Percentiles rank a stretch among this genome's conserved stretches.
phyloP scores from a whole-genome alignment of 2,797 vertebrate species.

The Xyrichtys novacula region DNA sequence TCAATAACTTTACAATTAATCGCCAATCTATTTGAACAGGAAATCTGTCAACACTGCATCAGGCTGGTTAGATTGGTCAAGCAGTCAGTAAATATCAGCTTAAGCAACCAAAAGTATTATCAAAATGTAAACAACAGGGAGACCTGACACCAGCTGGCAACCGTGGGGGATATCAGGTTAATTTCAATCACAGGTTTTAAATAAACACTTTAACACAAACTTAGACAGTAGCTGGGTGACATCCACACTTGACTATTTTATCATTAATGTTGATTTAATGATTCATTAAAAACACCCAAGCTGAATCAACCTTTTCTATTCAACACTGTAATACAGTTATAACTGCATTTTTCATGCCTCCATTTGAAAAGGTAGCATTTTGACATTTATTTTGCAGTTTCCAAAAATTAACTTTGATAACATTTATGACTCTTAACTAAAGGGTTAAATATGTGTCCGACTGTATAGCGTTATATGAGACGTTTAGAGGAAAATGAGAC shows the following conservation, averaged over 20 bases:
- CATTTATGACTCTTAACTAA: background rate
- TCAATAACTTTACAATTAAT: background rate
- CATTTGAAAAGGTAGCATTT: fast-evolving
- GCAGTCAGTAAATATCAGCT: background rate
- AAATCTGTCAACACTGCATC: background rate
- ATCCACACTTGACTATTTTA: background rate
- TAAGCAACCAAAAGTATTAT: background rate
- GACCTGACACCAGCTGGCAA: background rate
- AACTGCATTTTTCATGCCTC: no score
- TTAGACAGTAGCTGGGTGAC: background rate
- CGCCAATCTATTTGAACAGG: background rate
- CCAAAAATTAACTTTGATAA: background rate
- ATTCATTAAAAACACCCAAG: background rate
- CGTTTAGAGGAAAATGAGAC: slow-evolving; percentile 7
- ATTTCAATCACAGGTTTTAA: background rate
- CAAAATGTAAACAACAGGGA: slow-evolving; percentile 12
- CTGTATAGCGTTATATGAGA: slow-evolving; percentile 15
- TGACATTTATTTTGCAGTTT: background rate
- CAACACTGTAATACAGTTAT: background rate
- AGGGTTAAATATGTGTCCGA: slow-evolving; percentile 25
- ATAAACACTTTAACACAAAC: background rate
- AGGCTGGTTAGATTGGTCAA: background rate
- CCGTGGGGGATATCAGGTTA: background rate
- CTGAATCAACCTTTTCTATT: background rate
- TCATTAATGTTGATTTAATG: background rate